Conservation (phyloP, 2,888 invertebrate genomes). For the Callosobruchus maculatus region DNA sequence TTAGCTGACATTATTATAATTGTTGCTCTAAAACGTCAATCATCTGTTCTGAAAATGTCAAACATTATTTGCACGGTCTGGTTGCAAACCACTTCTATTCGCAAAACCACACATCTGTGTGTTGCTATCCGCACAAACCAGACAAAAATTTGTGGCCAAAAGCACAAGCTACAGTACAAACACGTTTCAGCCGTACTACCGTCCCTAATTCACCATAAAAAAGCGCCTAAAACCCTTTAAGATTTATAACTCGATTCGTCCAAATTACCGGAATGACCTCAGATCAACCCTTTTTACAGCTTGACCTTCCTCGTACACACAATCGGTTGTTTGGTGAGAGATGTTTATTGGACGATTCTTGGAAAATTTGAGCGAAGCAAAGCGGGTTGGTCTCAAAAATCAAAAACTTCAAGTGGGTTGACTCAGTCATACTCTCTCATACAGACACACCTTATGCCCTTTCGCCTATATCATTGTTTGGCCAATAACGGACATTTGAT, state of each 20-base stretch:
- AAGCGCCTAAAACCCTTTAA: not conserved
- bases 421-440: no score
- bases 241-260: constrained; percentile 11
- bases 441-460: no score
- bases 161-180: not conserved
- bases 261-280: constrained; percentile 22
- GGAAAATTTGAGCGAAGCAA: not conserved
- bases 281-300: constrained; percentile 25
- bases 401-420: no score
- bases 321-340: not conserved
- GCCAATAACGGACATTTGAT: no score
- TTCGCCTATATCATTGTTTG: no score
- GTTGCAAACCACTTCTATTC: not conserved
- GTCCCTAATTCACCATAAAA: not conserved
- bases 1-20: no score
- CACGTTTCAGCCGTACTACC: not conserved
- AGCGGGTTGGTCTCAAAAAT: no score
- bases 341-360: not conserved
- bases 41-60: no score
- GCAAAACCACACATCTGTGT: not conserved
- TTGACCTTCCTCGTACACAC: constrained; percentile 3
- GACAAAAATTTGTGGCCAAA: not conserved
- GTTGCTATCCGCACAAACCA: not conserved
- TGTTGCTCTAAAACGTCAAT: no score
- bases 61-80: not conserved